A percentile compares a stretch with the other conserved stretches of the same genome.
phyloP scores from a whole-genome alignment of 2,888 invertebrate genomes.

The Plagodis dolabraria region DNA sequence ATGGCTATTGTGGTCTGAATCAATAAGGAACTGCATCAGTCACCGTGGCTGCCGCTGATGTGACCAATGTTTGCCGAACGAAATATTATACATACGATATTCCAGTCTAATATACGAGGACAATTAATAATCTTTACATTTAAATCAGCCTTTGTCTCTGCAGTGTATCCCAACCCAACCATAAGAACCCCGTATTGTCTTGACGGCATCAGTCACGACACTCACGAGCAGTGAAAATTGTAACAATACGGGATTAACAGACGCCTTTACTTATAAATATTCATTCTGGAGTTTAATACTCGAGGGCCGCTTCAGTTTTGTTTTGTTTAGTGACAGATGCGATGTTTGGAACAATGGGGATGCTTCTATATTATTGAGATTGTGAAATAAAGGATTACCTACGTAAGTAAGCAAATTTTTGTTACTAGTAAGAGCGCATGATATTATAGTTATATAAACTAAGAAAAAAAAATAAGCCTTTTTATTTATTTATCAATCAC shows the following conservation, averaged over 20 bases:
- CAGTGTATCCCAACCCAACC: constrained; percentile 56
- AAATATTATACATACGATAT: too few species aligned
- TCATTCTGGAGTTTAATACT: constrained; percentile 75
- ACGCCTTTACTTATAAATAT: constrained; percentile 81
- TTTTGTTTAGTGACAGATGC: constrained; percentile 79
- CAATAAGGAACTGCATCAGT: too few species aligned
- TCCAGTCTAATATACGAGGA: too few species aligned
- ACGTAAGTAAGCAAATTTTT: too few species aligned
- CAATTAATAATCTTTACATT: too few species aligned
- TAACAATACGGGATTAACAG: constrained; percentile 81
- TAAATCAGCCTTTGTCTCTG: not conserved
- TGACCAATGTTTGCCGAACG: too few species aligned
- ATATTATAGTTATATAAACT: too few species aligned
- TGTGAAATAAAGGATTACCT: constrained; percentile 12
- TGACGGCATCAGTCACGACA: constrained; percentile 74
- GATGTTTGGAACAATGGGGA: constrained; percentile 44
- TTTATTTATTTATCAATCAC: too few species aligned
- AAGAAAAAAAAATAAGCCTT: too few species aligned
- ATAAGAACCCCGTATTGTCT: constrained; percentile 73
- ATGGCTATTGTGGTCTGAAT: too few species aligned
- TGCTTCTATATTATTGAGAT: constrained; percentile 36
- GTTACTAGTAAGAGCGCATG: too few species aligned
- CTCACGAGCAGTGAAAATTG: constrained; percentile 66
- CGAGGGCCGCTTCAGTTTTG: constrained; percentile 64
- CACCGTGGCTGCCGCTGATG: too few species aligned